These are phyloP conservation scores for Tillus elongatus DNA, from an alignment of 2,888 invertebrate species.

Conservation along the genomic window DNA sequence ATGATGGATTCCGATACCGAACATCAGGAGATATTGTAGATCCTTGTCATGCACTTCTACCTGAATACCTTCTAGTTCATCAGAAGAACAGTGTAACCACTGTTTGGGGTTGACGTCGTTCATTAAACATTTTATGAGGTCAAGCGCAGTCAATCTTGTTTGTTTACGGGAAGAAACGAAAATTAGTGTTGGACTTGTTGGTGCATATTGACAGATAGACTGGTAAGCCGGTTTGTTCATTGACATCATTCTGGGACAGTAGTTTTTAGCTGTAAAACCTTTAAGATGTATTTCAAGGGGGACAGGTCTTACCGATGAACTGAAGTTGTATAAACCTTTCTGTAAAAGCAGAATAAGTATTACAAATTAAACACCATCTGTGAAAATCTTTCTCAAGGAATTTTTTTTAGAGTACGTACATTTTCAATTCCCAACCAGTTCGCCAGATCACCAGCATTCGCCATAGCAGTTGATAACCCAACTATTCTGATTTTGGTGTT, in stretches of 20 bases:
- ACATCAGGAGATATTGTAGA: slow-evolving; percentile 85
- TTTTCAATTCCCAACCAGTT: slow-evolving; percentile 79
- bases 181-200: slow-evolving; percentile 81
- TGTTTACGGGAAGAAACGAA: slow-evolving; percentile 96
- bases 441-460: slow-evolving; percentile 93
- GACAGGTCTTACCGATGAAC: slow-evolving; percentile 95
- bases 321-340: slow-evolving; percentile 92
- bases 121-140: slow-evolving; percentile 83
- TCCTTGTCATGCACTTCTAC: slow-evolving; percentile 72
- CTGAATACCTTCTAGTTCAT: slow-evolving; percentile 74
- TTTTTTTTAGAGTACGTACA: not conserved
- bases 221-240: slow-evolving; percentile 99
- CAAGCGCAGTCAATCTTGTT: slow-evolving; percentile 91
- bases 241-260: slow-evolving; percentile 97
- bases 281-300: slow-evolving; percentile 79
- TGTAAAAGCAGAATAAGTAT: no score
- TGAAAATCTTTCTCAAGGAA: not conserved
- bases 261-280: slow-evolving; percentile 95
- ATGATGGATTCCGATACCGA: slow-evolving; percentile 98
- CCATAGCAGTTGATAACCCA: slow-evolving; percentile 93
- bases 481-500: slow-evolving; percentile 75
- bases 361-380: no score
- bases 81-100: slow-evolving; percentile 82
- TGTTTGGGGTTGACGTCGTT: slow-evolving; percentile 90
- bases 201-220: slow-evolving; percentile 88